Evolutionary conservation across 2,113 vertebrate genomes (phyloP).

Genomic region (Melanocharis versteri): DNA sequence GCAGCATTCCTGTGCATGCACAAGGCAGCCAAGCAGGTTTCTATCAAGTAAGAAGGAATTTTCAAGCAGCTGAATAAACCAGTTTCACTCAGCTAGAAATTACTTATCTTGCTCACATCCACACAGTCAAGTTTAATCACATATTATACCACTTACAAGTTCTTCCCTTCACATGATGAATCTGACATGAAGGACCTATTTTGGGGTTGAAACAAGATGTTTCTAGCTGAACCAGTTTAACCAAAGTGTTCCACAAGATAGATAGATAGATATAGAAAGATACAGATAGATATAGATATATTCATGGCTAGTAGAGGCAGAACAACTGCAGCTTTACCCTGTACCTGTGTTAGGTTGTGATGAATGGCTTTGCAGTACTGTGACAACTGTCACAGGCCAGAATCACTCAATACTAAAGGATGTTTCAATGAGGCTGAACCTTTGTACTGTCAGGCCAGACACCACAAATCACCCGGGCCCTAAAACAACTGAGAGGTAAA

Average conservation of each 20-base stretch:
- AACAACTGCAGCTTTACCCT: neutral
- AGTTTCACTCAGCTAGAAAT: neutral
- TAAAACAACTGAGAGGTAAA: neutral
- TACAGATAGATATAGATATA: neutral
- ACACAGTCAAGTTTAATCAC: neutral
- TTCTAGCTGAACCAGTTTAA: neutral
- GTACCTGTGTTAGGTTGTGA: neutral
- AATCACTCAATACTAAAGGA: neutral
- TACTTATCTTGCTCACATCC: neutral
- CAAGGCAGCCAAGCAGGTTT: neutral
- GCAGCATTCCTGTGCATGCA: neutral
- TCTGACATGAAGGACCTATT: neutral
- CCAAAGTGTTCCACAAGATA: neutral
- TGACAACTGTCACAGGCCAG: neutral
- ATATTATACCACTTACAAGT: neutral
- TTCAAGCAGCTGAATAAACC: constrained; percentile 17
- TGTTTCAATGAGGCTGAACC: neutral
- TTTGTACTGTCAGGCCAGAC: neutral
- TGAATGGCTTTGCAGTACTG: neutral
- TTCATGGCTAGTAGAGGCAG: neutral
- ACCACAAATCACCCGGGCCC: neutral
- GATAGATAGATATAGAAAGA: neutral
- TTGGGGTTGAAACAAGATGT: neutral
- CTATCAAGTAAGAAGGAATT: neutral
- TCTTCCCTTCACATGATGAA: neutral